Evolutionary conservation across 2,888 invertebrate species (phyloP).

Genomic region (Melanchra persicariae): DNA sequence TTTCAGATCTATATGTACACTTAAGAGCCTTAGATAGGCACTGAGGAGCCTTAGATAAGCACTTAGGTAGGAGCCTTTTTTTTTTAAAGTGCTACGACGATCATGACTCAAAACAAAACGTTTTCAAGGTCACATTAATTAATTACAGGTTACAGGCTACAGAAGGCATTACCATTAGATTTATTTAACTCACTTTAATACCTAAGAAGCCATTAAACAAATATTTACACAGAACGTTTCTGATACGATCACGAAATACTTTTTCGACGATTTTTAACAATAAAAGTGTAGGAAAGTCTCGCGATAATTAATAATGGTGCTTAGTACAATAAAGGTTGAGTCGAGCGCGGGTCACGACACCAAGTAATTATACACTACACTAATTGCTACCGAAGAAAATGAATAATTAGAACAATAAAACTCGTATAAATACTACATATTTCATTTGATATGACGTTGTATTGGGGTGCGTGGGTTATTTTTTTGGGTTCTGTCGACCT

Average conservation of each 20-base stretch:
- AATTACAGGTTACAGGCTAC: conserved; percentile 25
- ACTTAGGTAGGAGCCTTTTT: too few relatives aligned
- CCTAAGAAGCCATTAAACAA: conserved; percentile 46
- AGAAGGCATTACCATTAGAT: conserved; percentile 15
- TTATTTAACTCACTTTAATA: conserved; percentile 35
- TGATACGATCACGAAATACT: conserved; percentile 59
- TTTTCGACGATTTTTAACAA: conserved; percentile 40
- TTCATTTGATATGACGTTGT: conserved; percentile 51
- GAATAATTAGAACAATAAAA: conserved; percentile 66
- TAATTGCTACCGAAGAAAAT: conserved; percentile 65
- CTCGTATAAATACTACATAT: conserved; percentile 64
- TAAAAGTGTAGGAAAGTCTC: conserved; percentile 43
- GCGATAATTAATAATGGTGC: conserved; percentile 65
- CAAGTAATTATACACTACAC: conserved; percentile 62
- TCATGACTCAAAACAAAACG: background rate
- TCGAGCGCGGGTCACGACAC: conserved; percentile 59
- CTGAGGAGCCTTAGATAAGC: too few relatives aligned
- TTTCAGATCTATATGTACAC: too few relatives aligned
- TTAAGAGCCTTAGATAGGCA: too few relatives aligned
- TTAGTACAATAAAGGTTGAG: conserved; percentile 61
- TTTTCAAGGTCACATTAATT: conserved; percentile 10
- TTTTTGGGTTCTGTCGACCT: conserved; percentile 9
- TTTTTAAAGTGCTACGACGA: background rate
- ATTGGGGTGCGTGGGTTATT: conserved; percentile 12
- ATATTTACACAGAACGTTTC: conserved; percentile 59